Percentiles rank a stretch among this genome's conserved stretches.
phyloP scores from a whole-genome alignment of 2,888 invertebrate species.

The Tenodera sinensis region DNA sequence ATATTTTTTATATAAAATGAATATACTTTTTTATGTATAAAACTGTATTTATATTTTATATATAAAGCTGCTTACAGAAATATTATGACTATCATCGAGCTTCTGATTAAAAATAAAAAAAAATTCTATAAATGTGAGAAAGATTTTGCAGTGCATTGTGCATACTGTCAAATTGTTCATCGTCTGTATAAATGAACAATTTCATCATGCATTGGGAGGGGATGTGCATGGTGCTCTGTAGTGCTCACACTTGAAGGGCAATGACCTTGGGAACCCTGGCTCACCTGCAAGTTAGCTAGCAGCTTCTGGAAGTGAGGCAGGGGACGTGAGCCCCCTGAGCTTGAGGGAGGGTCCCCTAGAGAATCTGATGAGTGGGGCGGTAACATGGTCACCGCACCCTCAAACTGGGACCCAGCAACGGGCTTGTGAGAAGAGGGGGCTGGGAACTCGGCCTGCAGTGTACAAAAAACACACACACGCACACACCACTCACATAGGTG shows the following conservation, averaged over 20 bases:
- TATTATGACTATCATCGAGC: background rate
- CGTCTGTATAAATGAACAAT: background rate
- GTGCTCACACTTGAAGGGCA: background rate
- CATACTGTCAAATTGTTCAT: background rate
- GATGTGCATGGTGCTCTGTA: background rate
- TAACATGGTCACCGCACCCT: slow-evolving; percentile 23
- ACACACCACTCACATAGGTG: background rate
- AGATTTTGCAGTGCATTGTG: background rate
- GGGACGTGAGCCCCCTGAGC: slow-evolving; percentile 52
- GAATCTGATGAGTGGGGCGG: slow-evolving; percentile 29
- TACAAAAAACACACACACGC: slow-evolving; percentile 13
- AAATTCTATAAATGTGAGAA: background rate
- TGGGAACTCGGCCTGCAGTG: slow-evolving; percentile 18
- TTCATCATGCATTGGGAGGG: background rate
- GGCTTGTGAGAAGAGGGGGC: slow-evolving; percentile 26
- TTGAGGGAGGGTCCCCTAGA: slow-evolving; percentile 41
- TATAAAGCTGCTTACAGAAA: background rate
- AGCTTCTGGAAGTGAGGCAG: slow-evolving; percentile 68
- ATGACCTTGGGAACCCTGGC: slow-evolving; percentile 38
- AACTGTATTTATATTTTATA: too few species aligned
- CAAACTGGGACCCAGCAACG: slow-evolving; percentile 5
- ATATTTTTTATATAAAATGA: too few species aligned
- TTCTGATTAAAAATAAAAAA: background rate
- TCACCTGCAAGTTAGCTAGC: slow-evolving; percentile 70
- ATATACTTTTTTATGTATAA: too few species aligned